Evolutionary conservation across 1,140 invertebrate species (phyloP).

Genomic region (Drosophila persimilis): DNA sequence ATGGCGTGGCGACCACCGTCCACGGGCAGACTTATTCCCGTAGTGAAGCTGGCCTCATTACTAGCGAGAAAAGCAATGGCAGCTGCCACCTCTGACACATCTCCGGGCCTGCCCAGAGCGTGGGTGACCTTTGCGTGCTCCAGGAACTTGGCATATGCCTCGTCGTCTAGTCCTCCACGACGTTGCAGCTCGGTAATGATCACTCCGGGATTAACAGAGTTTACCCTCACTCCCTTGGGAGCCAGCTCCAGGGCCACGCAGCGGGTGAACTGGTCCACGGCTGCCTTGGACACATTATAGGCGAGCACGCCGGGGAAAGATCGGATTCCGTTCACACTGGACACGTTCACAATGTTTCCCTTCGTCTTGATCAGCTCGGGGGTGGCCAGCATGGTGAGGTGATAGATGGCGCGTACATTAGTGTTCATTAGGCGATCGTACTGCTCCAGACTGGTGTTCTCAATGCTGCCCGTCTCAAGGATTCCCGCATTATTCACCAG

Average conservation of each 20-base stretch:
- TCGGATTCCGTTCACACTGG: slow-evolving; percentile 93
- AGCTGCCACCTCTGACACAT: slow-evolving; percentile 90
- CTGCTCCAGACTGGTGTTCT: slow-evolving; percentile 91
- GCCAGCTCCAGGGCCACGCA: slow-evolving; percentile 92
- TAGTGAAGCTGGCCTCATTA: slow-evolving; percentile 90
- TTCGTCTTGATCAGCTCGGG: slow-evolving; percentile 92
- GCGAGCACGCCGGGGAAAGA: slow-evolving; percentile 90
- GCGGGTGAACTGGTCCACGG: slow-evolving; percentile 94
- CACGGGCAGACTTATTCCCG: slow-evolving; percentile 90
- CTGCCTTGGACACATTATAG: slow-evolving; percentile 95
- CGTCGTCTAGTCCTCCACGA: slow-evolving; percentile 88
- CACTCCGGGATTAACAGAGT: slow-evolving; percentile 93
- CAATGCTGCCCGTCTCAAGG: slow-evolving; percentile 91
- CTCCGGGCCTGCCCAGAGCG: slow-evolving; percentile 90
- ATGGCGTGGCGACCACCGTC: slow-evolving; percentile 87
- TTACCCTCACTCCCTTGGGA: slow-evolving; percentile 91
- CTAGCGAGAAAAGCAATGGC: slow-evolving; percentile 93
- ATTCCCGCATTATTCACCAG: slow-evolving; percentile 95
- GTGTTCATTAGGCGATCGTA: slow-evolving; percentile 93
- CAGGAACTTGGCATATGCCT: slow-evolving; percentile 90
- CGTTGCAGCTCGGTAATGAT: slow-evolving; percentile 91
- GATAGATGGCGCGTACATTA: slow-evolving; percentile 93
- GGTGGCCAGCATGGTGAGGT: slow-evolving; percentile 92
- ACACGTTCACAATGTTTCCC: slow-evolving; percentile 95
- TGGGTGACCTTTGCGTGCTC: slow-evolving; percentile 90